Percentiles rank a stretch among this genome's conserved stretches.
These are phyloP conservation scores for Antennarius striatus DNA, from an alignment of 2,113 vertebrate genomes.

Conservation along the genomic window DNA sequence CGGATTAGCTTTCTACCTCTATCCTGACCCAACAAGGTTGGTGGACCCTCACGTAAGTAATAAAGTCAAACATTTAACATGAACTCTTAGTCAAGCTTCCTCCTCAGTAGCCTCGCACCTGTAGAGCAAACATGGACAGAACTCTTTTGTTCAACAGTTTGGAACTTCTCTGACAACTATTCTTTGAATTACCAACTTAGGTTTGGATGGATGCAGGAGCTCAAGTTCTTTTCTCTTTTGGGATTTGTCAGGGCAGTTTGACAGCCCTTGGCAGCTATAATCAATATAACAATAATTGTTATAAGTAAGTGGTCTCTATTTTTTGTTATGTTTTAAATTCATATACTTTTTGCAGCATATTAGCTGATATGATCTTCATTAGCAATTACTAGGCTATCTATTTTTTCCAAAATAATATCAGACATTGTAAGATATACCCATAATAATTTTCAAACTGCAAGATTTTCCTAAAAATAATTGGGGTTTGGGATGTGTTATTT, in stretches of 20 bases:
- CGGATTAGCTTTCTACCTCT: slow-evolving; percentile 88
- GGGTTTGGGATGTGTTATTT: no score
- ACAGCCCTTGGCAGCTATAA: slow-evolving; percentile 76
- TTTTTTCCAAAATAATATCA: not conserved
- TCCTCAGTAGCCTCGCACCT: not conserved
- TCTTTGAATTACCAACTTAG: slow-evolving; percentile 38
- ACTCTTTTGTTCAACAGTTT: not conserved
- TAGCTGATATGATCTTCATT: no score
- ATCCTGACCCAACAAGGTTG: slow-evolving; percentile 85
- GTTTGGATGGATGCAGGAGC: slow-evolving; percentile 80
- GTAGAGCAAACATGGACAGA: slow-evolving; percentile 1
- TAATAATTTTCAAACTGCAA: no score
- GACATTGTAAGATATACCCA: not conserved
- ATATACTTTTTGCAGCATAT: not conserved
- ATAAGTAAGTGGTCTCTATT: slow-evolving; percentile 63
- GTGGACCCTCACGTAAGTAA: slow-evolving; percentile 87
- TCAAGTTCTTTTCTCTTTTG: slow-evolving; percentile 78
- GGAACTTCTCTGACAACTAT: not conserved
- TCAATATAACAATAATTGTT: slow-evolving; percentile 74
- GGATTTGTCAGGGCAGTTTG: slow-evolving; percentile 74
- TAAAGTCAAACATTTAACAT: slow-evolving; percentile 1
- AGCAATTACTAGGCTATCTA: not conserved
- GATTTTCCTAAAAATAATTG: no score
- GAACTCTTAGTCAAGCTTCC: slow-evolving; percentile 13
- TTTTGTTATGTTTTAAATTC: not conserved